Evolutionary conservation across 1,140 invertebrate genomes (phyloP), one percentile per base, ranked within the genome.

Genomic region (Macrosteles quadrilineatus): DNA sequence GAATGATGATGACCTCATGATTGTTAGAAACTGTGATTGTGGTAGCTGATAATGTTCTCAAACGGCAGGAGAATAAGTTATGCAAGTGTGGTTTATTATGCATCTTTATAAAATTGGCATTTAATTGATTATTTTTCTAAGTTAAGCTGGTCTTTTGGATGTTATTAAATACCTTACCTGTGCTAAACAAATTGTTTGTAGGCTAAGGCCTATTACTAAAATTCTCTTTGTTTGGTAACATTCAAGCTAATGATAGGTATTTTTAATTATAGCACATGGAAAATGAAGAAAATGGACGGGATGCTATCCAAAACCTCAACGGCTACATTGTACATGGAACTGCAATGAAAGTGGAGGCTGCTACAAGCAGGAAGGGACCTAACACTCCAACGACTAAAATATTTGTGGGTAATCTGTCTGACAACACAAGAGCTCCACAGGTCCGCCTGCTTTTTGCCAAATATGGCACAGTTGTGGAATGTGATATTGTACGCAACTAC

Each of bases 271-370:
- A 90, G 88, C 96, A 98, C 83, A 97, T 96, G 94, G 92, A 95
- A 83, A 92, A 91, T 82, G 93, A 95, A 81, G 88, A 93, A 77
- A 90, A 92, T 78, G 95, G 95, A 55, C 90, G 94, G 84, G 90
- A 91, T 79, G 94, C 95, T 53, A 96, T 96, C 80, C 91, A 94
- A 81, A 94, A 92, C 79, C 84, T 97, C 77, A 96, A 97, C 86
- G 93, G 94, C 73, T 87, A 91, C 76, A 81, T 91, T 75, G 87
- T 97, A 77, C 91, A 94, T 83, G 94, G 93, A 59, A 90, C 92
- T 77, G 88, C 91, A 71, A 93, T 97, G 77, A 94, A 94, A 85
- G 95, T 96, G 74, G 94, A 97, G 80, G 93, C 93, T 75, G 92
- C 92, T 57, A 93, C 92, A 78, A 92, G 90, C 80, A 87, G 91